A percentile compares a stretch with the other conserved stretches of the same genome.
These are phyloP conservation scores for Oryctolagus cuniculus DNA, from an alignment of 2,113 vertebrate genomes.

Conservation along the genomic window DNA sequence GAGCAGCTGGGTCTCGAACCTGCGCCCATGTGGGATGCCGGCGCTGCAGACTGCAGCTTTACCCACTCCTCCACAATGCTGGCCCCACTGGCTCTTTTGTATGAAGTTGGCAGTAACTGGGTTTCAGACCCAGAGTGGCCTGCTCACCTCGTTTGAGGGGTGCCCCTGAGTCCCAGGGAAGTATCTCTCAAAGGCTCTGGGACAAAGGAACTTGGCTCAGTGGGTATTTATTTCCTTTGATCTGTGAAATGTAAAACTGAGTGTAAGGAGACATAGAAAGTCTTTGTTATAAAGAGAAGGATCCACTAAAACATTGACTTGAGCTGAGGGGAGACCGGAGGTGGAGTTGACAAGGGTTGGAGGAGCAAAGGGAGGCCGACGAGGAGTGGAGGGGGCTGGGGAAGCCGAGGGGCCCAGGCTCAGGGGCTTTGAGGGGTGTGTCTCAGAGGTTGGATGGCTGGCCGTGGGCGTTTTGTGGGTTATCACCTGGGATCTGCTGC, in stretches of 20 bases:
- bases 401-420: fast-evolving
- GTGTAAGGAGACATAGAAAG: neutral
- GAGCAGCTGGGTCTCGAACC: no score
- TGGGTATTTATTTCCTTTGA: constrained; percentile 53
- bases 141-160: no score
- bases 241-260: constrained; percentile 39
- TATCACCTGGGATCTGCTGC: neutral
- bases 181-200: neutral
- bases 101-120: fast-evolving
- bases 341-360: neutral
- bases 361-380: neutral
- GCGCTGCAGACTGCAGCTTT: no score
- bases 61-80: no score
- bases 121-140: neutral
- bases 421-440: neutral
- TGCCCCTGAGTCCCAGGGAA: neutral
- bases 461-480: neutral
- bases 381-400: neutral
- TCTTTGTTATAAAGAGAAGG: neutral
- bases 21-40: no score
- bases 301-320: neutral
- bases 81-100: neutral
- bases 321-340: neutral
- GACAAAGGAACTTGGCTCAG: constrained; percentile 28
- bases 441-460: neutral